Evolutionary conservation across 2,797 vertebrate species (phyloP).

Genomic region (Malacoctenus gilli): DNA sequence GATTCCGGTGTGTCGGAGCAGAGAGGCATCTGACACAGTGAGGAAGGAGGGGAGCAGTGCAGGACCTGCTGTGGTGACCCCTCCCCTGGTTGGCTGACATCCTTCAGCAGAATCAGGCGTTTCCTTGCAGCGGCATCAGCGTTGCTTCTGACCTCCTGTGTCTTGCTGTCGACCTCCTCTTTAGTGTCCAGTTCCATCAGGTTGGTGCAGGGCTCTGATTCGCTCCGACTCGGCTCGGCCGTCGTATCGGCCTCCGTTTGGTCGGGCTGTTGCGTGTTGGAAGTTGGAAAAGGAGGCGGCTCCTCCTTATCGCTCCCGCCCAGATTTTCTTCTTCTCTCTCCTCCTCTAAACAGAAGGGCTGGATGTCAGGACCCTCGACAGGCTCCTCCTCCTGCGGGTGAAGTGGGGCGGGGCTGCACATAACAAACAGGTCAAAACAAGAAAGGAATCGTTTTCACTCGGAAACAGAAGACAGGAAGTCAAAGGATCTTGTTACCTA

Average conservation of each 20-base stretch:
- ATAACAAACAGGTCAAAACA: too few species aligned
- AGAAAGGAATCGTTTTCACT: too few species aligned
- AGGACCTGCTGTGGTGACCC: too few species aligned
- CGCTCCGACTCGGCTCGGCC: background rate
- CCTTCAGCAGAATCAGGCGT: too few species aligned
- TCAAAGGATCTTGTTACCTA: too few species aligned
- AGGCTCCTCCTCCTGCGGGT: constrained; percentile 35
- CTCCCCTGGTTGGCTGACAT: too few species aligned
- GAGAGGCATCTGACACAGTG: too few species aligned
- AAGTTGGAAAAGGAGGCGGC: constrained; percentile 1
- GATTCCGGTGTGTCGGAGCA: too few species aligned
- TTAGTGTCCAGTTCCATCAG: constrained; percentile 27
- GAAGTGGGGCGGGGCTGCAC: constrained; percentile 39
- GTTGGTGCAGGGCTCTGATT: constrained; percentile 15
- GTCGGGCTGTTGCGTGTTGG: constrained; percentile 11
- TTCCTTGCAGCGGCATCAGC: too few species aligned
- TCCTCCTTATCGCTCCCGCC: constrained; percentile 36
- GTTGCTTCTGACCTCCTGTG: constrained; percentile 53
- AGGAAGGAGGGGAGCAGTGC: too few species aligned
- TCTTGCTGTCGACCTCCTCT: constrained; percentile 46
- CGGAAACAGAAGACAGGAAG: too few species aligned
- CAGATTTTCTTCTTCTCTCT: too few species aligned
- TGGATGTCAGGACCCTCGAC: constrained; percentile 41
- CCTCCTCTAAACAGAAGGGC: constrained; percentile 75
- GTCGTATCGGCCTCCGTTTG: constrained; percentile 25